Evolutionary conservation across 2,113 vertebrate genomes (phyloP).

Genomic region (Silurus asotus): DNA sequence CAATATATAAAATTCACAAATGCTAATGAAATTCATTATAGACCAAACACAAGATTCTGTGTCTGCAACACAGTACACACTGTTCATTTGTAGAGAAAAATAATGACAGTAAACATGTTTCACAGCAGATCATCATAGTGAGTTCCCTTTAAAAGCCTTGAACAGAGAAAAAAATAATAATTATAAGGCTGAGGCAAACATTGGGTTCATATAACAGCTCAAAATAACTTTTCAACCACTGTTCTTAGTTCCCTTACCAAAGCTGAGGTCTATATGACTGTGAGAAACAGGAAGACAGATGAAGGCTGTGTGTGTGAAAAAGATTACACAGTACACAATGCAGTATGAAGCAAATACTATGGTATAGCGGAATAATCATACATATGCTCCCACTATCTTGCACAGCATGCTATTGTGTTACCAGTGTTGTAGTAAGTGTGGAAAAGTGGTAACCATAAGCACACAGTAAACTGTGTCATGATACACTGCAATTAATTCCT

Average conservation of each 20-base stretch:
- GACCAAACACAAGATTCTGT: not conserved
- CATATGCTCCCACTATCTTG: not conserved
- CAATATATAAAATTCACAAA: not conserved
- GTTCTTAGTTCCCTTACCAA: not conserved
- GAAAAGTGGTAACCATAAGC: not conserved
- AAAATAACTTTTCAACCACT: not conserved
- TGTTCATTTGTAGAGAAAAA: not conserved
- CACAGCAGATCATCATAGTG: not conserved
- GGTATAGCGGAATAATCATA: not conserved
- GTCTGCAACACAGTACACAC: not conserved
- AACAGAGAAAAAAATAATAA: not conserved
- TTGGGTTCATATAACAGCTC: not conserved
- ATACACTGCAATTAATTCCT: not conserved
- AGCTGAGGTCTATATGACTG: not conserved
- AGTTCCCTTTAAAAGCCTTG: constrained; percentile 16
- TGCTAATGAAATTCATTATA: not conserved
- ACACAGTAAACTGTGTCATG: not conserved
- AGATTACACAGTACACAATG: not conserved
- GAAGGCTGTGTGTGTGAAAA: not conserved
- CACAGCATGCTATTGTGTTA: not conserved
- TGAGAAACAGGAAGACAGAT: constrained; percentile 1
- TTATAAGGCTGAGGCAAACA: constrained; percentile 36
- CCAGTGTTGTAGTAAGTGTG: not conserved
- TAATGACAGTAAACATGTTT: not conserved
- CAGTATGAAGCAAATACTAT: not conserved